Evolutionary conservation across 2,888 invertebrate genomes (phyloP).

Genomic region (Drosophila koepferae): DNA sequence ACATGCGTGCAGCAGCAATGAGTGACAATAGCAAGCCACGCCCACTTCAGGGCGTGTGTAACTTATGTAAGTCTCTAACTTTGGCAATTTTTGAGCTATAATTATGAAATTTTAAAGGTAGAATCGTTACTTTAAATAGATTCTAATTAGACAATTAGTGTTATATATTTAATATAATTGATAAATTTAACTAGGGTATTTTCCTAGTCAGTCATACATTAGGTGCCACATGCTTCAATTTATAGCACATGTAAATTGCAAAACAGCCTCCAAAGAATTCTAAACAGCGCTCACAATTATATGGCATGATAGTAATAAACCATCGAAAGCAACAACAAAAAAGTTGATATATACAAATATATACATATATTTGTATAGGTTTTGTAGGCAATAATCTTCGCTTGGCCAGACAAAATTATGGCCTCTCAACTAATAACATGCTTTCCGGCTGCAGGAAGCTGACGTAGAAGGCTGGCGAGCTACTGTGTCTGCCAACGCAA

Average conservation of each 20-base stretch:
- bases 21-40: neutral
- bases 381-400: conserved; percentile 39
- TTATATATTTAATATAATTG: too few species aligned
- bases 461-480: conserved; percentile 20
- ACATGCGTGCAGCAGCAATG: neutral
- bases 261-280: conserved; percentile 5
- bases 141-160: too few species aligned
- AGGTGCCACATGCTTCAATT: neutral
- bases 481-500: conserved; percentile 54
- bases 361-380: conserved; percentile 35
- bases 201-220: neutral
- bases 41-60: neutral
- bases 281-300: conserved; percentile 50
- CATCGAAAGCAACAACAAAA: conserved; percentile 19
- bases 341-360: neutral
- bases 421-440: conserved; percentile 62
- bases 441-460: conserved; percentile 60
- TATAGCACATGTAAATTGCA: conserved; percentile 13
- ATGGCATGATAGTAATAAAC: conserved; percentile 62
- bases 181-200: neutral
- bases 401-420: conserved; percentile 44
- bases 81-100: neutral
- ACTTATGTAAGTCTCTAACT: neutral
- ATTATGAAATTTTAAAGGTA: neutral
- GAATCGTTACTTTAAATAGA: accelerated